A percentile compares a stretch with the other conserved stretches of the same genome.
These are phyloP conservation scores for Rhinoderma darwinii DNA, from an alignment of 2,113 vertebrate species.

Conservation along the genomic window DNA sequence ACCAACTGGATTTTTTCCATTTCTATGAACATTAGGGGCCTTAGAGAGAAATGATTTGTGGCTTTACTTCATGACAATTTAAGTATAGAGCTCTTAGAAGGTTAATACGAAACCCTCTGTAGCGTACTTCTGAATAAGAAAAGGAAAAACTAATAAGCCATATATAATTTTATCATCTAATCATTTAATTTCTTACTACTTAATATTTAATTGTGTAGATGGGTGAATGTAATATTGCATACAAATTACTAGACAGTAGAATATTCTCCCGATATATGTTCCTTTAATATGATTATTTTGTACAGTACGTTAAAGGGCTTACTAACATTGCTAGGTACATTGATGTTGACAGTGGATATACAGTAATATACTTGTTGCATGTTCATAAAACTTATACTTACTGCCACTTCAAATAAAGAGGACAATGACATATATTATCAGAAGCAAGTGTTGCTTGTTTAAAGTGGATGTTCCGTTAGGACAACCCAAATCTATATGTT, in stretches of 20 bases:
- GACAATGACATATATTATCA: too few species aligned
- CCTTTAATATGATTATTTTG: too few species aligned
- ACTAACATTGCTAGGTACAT: too few species aligned
- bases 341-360: too few species aligned
- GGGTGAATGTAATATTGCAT: not conserved
- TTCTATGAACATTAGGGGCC: not conserved
- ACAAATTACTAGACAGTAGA: not conserved
- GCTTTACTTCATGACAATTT: conserved; percentile 48
- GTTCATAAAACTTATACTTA: too few species aligned
- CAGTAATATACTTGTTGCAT: too few species aligned
- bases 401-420: too few species aligned
- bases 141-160: not conserved
- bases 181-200: not conserved
- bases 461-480: too few species aligned
- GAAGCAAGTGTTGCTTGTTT: too few species aligned
- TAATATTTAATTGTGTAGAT: not conserved
- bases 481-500: too few species aligned
- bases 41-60: conserved; percentile 43
- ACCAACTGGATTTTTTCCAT: conserved; percentile 34
- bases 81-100: conserved; percentile 22
- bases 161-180: not conserved
- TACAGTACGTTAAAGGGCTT: too few species aligned
- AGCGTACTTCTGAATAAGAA: conserved; percentile 2
- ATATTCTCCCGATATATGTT: not conserved
- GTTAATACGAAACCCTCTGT: conserved; percentile 13